Conservation (phyloP, 1,140 invertebrate genomes). For the Zaprionus capensis region DNA sequence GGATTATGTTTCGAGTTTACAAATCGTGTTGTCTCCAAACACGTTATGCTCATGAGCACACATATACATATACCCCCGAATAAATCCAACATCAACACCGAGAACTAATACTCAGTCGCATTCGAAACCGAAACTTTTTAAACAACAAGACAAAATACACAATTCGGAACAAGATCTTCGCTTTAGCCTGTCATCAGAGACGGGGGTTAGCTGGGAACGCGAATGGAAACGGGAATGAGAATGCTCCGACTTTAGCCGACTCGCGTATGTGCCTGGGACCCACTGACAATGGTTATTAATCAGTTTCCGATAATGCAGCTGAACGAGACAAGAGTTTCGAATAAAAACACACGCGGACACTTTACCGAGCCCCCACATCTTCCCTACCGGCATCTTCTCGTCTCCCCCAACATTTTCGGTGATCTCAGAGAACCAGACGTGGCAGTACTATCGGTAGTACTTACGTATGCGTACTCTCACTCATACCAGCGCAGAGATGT, state of each 20-base stretch:
- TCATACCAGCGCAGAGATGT: constrained; percentile 42
- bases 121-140: constrained; percentile 48
- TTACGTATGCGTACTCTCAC: constrained; percentile 9
- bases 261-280: constrained; percentile 9
- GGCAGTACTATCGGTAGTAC: constrained; percentile 2
- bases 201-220: constrained; percentile 13
- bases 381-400: not conserved
- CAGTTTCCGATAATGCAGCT: constrained; percentile 77
- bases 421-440: constrained; percentile 39
- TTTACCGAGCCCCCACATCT: constrained; percentile 33
- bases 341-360: constrained; percentile 59
- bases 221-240: constrained; percentile 4
- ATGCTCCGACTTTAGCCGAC: constrained; percentile 18
- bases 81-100: constrained; percentile 11
- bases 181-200: constrained; percentile 36
- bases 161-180: constrained; percentile 69
- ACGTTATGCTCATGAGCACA: constrained; percentile 19
- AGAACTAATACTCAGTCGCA: constrained; percentile 15
- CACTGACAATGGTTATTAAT: constrained; percentile 77
- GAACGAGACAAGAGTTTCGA: constrained; percentile 74
- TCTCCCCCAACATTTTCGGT: constrained; percentile 16
- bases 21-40: constrained; percentile 50
- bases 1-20: constrained; percentile 51
- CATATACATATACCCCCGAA: not conserved
- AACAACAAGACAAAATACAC: constrained; percentile 62